phyloP scores from a whole-genome alignment of 1,140 invertebrate species.

The Cardiocondyla obscurior region DNA sequence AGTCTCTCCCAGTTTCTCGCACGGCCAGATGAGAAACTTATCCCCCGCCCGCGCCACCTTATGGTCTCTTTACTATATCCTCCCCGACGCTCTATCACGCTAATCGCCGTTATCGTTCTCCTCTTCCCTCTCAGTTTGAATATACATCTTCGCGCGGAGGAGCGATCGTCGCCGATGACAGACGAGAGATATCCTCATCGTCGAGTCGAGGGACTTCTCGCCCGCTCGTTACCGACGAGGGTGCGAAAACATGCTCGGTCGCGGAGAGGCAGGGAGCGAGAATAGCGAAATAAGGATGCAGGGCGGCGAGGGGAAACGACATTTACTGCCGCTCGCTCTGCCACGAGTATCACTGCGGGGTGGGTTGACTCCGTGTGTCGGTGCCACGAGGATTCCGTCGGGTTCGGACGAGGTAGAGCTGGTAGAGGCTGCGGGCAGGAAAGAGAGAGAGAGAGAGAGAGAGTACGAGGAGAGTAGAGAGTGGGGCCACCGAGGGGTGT shows the following conservation, averaged over 20 bases:
- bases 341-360: constrained; percentile 48
- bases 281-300: background rate
- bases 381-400: constrained; percentile 64
- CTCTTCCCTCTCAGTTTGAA: background rate
- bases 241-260: constrained; percentile 50
- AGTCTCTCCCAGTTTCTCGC: constrained; percentile 1
- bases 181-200: constrained; percentile 38
- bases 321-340: constrained; percentile 47
- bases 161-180: constrained; percentile 41
- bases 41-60: background rate
- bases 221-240: constrained; percentile 48
- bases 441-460: constrained; percentile 33
- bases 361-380: constrained; percentile 72
- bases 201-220: constrained; percentile 44
- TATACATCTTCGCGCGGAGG: constrained; percentile 14
- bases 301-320: constrained; percentile 53
- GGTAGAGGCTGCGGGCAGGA: constrained; percentile 4
- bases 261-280: constrained; percentile 3
- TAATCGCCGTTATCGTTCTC: constrained; percentile 8
- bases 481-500: constrained; percentile 68
- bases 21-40: background rate
- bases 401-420: constrained; percentile 27
- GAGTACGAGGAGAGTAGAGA: constrained; percentile 51
- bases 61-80: background rate
- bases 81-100: constrained; percentile 13